Evolutionary conservation across 2,888 invertebrate species (phyloP).

Genomic region (Andricus curvator): DNA sequence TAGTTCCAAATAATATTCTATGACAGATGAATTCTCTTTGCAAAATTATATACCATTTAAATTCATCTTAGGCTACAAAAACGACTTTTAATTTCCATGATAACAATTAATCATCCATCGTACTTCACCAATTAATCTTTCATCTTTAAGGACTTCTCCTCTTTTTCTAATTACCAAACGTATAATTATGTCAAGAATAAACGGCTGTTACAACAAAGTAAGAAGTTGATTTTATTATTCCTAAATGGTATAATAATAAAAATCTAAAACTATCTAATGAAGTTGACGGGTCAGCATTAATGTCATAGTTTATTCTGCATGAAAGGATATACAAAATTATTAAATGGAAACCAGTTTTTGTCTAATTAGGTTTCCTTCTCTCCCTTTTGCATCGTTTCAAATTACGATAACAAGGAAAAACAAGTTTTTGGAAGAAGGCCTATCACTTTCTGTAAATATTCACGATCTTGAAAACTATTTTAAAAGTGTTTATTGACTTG

Average conservation of each 20-base stretch:
- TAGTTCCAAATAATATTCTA: background rate
- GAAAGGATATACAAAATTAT: background rate
- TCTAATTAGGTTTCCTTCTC: background rate
- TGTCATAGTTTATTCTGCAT: background rate
- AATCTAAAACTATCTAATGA: slow-evolving; percentile 15
- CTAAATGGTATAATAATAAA: background rate
- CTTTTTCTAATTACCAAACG: background rate
- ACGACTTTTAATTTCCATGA: background rate
- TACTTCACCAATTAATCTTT: background rate
- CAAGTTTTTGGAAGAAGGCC: background rate
- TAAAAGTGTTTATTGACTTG: no score
- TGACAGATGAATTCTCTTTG: background rate
- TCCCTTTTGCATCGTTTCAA: background rate
- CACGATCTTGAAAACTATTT: background rate
- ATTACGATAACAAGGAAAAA: background rate
- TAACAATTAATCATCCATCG: no score
- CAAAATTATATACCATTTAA: background rate
- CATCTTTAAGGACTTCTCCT: background rate
- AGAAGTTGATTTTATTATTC: background rate
- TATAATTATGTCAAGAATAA: background rate
- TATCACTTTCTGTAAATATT: background rate
- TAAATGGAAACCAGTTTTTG: slow-evolving; percentile 7
- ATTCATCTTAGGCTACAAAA: background rate
- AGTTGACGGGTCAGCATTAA: slow-evolving; percentile 2
- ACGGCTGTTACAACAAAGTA: background rate